These are phyloP conservation scores for Buphagus erythrorhynchus DNA, from an alignment of 2,797 vertebrate species.

Conservation along the genomic window DNA sequence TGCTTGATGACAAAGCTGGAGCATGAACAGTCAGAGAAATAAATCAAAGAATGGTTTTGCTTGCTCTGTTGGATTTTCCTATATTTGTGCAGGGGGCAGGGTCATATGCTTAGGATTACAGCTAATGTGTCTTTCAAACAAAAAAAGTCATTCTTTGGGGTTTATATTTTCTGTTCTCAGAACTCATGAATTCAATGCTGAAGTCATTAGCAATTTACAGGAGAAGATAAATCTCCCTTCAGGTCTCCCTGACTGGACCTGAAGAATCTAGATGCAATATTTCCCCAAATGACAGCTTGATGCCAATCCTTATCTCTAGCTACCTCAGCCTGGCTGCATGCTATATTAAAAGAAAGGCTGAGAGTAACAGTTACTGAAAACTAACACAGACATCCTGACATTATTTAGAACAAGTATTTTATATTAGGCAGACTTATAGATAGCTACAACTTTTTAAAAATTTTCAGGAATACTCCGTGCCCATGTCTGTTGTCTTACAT, in stretches of 20 bases:
- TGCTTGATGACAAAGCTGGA: conserved; percentile 6
- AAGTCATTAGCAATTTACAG: neutral
- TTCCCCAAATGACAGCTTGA: conserved; percentile 1
- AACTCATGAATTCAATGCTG: neutral
- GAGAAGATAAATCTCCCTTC: conserved; percentile 10
- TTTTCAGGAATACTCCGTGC: neutral
- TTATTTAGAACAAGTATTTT: neutral
- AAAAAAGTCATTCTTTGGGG: conserved; percentile 4
- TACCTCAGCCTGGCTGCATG: neutral
- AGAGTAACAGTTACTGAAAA: neutral
- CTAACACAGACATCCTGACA: neutral
- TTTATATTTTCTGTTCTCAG: conserved; percentile 20
- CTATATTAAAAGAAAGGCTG: neutral
- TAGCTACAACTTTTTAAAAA: neutral
- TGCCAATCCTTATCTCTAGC: neutral
- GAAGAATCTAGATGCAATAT: neutral
- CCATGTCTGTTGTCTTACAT: neutral
- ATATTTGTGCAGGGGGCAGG: neutral
- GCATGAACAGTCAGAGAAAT: neutral
- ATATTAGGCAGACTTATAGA: neutral
- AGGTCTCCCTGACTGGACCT: neutral
- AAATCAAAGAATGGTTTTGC: conserved; percentile 32
- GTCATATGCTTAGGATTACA: conserved; percentile 34
- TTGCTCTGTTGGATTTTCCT: conserved; percentile 13
- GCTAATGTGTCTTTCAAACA: conserved; percentile 27